A percentile compares a stretch with the other conserved stretches of the same genome.
phyloP scores from a whole-genome alignment of 2,888 invertebrate genomes.

The Pristionchus fissidentatus region DNA sequence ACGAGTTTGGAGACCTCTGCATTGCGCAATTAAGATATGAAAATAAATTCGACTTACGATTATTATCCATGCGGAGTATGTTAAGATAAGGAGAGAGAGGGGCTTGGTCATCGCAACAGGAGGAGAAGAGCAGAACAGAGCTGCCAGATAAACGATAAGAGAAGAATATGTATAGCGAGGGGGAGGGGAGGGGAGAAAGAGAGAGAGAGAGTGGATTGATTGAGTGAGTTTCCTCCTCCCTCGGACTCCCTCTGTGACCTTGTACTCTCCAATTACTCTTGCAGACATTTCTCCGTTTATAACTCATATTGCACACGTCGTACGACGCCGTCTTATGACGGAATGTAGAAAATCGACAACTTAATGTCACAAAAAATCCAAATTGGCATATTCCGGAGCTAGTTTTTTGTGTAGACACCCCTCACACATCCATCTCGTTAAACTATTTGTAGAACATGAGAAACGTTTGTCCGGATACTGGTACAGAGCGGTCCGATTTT shows the following conservation, averaged over 20 bases:
- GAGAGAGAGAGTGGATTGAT: slow-evolving; percentile 27
- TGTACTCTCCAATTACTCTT: neutral
- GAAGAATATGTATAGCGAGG: neutral
- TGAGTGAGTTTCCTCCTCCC: neutral
- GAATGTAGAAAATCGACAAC: too few species aligned
- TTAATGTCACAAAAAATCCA: too few species aligned
- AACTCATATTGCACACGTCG: too few species aligned
- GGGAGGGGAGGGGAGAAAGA: neutral
- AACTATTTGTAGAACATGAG: too few species aligned
- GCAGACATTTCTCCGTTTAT: too few species aligned
- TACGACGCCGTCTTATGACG: too few species aligned
- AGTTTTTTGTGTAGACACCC: too few species aligned
- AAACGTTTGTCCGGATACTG: too few species aligned
- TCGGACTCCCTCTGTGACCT: neutral
- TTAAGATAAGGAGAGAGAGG: neutral
- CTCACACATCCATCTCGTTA: too few species aligned
- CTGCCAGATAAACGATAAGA: neutral
- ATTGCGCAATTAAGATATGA: neutral
- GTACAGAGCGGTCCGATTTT: too few species aligned
- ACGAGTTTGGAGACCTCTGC: neutral
- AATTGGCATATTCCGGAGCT: too few species aligned
- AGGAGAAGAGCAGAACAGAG: neutral
- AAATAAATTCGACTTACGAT: neutral
- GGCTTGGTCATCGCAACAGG: neutral
- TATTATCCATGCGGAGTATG: neutral